phyloP scores from a whole-genome alignment of 2,797 vertebrate genomes.

The Falco cherrug region DNA sequence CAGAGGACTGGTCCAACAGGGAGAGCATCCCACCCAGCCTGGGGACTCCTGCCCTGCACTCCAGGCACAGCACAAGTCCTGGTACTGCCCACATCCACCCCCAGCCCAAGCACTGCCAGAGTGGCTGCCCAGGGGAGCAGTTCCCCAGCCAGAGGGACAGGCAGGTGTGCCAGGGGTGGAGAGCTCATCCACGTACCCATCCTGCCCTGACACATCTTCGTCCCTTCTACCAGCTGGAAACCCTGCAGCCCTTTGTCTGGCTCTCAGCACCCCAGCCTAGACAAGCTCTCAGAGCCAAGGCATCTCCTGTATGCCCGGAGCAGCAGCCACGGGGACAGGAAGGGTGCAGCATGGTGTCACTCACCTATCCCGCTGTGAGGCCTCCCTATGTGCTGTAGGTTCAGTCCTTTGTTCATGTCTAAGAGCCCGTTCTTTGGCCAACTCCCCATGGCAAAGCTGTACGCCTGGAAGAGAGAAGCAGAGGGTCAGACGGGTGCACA shows the following conservation, averaged over 20 bases:
- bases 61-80: fast-evolving
- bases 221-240: neutral
- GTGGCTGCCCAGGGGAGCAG: neutral
- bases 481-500: conserved; percentile 25
- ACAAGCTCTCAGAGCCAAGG: neutral
- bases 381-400: conserved; percentile 85
- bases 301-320: fast-evolving
- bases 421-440: conserved; percentile 86
- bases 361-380: conserved; percentile 87
- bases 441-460: conserved; percentile 86
- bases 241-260: neutral
- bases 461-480: conserved; percentile 79
- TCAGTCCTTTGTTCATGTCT: conserved; percentile 87
- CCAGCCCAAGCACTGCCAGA: neutral
- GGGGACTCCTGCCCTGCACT: neutral
- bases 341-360: conserved; percentile 35
- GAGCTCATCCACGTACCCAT: neutral
- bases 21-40: neutral
- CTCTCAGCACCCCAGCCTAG: neutral
- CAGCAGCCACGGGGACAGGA: neutral
- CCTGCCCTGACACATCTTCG: neutral
- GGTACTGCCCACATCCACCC: neutral
- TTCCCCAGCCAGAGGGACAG: neutral
- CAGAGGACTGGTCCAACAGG: neutral
- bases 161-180: neutral